These are phyloP conservation scores for Drosophila willistoni DNA, from an alignment of 1,140 invertebrate species.

Conservation along the genomic window DNA sequence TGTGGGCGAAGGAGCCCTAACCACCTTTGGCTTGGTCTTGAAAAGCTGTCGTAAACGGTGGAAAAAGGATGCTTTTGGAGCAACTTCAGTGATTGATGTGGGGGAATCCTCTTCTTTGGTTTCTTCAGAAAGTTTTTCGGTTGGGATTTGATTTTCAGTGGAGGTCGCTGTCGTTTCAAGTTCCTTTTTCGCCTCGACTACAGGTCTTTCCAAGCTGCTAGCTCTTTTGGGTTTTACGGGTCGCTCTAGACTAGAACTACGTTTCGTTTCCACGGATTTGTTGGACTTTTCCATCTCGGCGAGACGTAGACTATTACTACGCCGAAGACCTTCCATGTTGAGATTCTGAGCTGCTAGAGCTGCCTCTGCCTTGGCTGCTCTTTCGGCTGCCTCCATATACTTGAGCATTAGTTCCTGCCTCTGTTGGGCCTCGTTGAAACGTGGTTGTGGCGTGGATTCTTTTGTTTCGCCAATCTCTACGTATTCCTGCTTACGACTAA, in stretches of 20 bases:
- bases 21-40: neutral
- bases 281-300: constrained; percentile 25
- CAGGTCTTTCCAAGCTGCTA: constrained; percentile 41
- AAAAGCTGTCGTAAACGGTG: neutral
- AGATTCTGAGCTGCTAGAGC: constrained; percentile 53
- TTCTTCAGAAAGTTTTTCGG: neutral
- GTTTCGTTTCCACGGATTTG: constrained; percentile 43
- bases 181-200: neutral
- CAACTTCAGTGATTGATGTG: neutral
- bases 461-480: constrained; percentile 55
- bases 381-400: constrained; percentile 64
- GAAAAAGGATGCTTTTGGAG: neutral
- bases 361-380: constrained; percentile 57
- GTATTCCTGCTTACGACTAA: constrained; percentile 52
- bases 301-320: constrained; percentile 53
- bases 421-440: constrained; percentile 55
- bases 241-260: constrained; percentile 61
- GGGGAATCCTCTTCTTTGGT: neutral
- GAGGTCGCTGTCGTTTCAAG: neutral
- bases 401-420: constrained; percentile 50
- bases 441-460: neutral
- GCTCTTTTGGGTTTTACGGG: constrained; percentile 35
- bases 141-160: neutral
- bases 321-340: constrained; percentile 40
- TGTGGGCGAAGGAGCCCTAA: constrained; percentile 5